phyloP scores from a whole-genome alignment of 2,888 invertebrate genomes.

The Eilema depressum region DNA sequence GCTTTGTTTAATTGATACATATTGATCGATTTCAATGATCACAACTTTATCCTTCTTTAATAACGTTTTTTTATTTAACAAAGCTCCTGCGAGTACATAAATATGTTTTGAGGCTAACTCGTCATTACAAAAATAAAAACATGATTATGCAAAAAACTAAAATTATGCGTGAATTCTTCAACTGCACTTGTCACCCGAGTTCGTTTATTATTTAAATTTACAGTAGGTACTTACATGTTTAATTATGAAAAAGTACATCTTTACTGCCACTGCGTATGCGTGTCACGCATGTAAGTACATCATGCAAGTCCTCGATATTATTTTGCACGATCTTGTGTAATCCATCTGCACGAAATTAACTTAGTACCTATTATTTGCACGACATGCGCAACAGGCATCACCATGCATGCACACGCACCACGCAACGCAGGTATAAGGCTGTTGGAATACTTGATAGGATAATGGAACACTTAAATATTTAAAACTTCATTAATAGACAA shows the following conservation, averaged over 20 bases:
- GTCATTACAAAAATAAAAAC: not conserved
- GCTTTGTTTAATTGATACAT: not conserved
- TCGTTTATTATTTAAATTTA: constrained; percentile 9
- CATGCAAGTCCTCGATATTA: too few species aligned
- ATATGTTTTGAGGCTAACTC: not conserved
- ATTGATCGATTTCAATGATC: not conserved
- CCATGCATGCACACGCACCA: too few species aligned
- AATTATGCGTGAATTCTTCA: not conserved
- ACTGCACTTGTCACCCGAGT: not conserved
- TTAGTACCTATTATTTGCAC: too few species aligned
- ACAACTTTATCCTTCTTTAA: not conserved
- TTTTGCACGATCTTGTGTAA: too few species aligned
- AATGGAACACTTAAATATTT: constrained; percentile 67
- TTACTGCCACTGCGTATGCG: constrained; percentile 24
- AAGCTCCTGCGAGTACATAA: not conserved
- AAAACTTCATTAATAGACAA: constrained; percentile 67
- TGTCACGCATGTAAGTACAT: too few species aligned
- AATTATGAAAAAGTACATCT: constrained; percentile 42
- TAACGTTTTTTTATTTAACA: not conserved
- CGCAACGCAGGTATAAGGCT: too few species aligned
- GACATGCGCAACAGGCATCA: too few species aligned
- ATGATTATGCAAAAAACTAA: not conserved
- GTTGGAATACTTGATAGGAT: constrained; percentile 40
- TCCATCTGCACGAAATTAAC: too few species aligned
- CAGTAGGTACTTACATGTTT: constrained; percentile 26